Conservation (phyloP, 2,797 vertebrate genomes). For the Microctenopoma steveboyesi region DNA sequence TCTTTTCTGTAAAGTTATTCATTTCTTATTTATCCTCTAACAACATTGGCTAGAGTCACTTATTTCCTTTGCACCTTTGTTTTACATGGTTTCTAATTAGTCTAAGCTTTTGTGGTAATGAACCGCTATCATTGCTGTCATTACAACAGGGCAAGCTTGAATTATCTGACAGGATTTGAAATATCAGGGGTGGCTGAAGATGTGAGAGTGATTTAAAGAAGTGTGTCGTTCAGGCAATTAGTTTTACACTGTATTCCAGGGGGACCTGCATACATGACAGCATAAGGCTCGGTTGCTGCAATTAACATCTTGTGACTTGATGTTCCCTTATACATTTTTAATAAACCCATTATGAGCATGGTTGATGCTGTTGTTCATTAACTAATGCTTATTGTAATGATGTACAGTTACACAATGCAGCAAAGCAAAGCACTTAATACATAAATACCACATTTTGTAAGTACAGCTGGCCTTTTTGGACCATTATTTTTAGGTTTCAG, state of each 20-base stretch:
- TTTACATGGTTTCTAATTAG: constrained; percentile 15
- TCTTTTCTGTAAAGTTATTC: not conserved
- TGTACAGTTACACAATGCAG: not conserved
- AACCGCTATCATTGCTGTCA: not conserved
- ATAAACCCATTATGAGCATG: constrained; percentile 50
- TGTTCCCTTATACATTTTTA: constrained; percentile 61
- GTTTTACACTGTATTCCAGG: constrained; percentile 41
- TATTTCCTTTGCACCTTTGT: not conserved
- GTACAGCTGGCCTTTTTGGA: not conserved
- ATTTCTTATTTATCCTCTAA: not conserved
- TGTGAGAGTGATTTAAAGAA: constrained; percentile 48
- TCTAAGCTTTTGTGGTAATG: not conserved
- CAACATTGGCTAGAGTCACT: not conserved
- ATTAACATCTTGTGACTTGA: constrained; percentile 56
- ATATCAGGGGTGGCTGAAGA: constrained; percentile 18
- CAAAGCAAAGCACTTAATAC: not conserved
- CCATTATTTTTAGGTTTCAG: too few species aligned
- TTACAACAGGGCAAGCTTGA: constrained; percentile 19
- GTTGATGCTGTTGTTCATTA: constrained; percentile 25
- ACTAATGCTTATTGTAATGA: constrained; percentile 1
- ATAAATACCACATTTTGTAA: not conserved
- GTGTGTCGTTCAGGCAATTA: constrained; percentile 54
- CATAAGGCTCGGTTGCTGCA: constrained; percentile 25
- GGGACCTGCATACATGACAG: constrained; percentile 34
- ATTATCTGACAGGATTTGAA: constrained; percentile 28